Evolutionary conservation across 2,797 vertebrate genomes (phyloP).

Genomic region (Chaetodon trifasciatus): DNA sequence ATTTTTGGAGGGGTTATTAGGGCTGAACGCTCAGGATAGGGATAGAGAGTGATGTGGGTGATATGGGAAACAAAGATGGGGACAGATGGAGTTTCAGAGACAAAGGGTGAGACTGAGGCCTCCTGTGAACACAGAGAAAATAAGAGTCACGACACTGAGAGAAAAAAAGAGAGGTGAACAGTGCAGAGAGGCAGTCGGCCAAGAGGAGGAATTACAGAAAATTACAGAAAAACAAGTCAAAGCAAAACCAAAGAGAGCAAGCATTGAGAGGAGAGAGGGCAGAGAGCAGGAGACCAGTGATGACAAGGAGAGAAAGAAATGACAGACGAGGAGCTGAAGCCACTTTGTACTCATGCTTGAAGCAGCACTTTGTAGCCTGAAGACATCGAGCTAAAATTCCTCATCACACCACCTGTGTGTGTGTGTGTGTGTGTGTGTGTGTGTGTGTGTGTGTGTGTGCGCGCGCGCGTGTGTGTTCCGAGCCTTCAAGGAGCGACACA

Average conservation of each 20-base stretch:
- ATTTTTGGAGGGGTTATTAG: conserved; percentile 13
- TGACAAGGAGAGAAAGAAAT: conserved; percentile 1
- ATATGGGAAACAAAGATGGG: conserved; percentile 12
- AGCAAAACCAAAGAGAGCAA: neutral
- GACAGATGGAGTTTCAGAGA: conserved; percentile 24
- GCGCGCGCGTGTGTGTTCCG: conserved; percentile 19
- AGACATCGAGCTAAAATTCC: conserved; percentile 33
- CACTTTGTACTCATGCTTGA: conserved; percentile 29
- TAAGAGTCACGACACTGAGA: conserved; percentile 27
- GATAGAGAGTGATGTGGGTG: conserved; percentile 10
- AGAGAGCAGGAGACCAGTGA: conserved; percentile 8
- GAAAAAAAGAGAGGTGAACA: neutral
- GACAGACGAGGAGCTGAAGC: conserved; percentile 26
- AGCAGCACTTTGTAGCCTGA: conserved; percentile 29
- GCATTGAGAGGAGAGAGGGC: neutral
- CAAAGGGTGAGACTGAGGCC: conserved; percentile 5
- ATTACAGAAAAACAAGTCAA: neutral
- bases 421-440: conserved; percentile 21
- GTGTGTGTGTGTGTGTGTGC: conserved; percentile 12
- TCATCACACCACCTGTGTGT: conserved; percentile 17
- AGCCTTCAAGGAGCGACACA: conserved; percentile 51
- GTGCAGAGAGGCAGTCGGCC: conserved; percentile 4
- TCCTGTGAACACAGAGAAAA: conserved; percentile 24
- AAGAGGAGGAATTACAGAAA: conserved; percentile 1
- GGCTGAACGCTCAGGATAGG: neutral